These are phyloP conservation scores for Bombus turneri DNA, from an alignment of 1,140 invertebrate species.

Conservation along the genomic window DNA sequence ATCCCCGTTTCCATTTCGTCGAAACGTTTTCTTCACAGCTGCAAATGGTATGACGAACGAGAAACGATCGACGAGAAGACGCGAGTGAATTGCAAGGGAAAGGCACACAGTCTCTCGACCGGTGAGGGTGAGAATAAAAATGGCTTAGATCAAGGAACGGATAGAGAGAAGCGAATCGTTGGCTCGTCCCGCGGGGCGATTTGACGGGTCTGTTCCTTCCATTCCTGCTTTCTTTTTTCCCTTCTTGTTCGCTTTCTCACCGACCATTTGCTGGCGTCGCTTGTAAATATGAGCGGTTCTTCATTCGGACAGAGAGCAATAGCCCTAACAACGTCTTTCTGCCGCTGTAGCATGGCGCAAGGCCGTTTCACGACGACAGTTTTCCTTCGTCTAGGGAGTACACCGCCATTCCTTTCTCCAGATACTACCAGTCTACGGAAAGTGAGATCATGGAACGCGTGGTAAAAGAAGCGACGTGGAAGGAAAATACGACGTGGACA, in stretches of 20 bases:
- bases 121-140: constrained; percentile 66
- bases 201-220: constrained; percentile 64
- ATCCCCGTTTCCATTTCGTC: constrained; percentile 19
- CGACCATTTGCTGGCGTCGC: constrained; percentile 72
- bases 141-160: constrained; percentile 63
- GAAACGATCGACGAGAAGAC: constrained; percentile 58
- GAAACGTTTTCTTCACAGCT: constrained; percentile 39
- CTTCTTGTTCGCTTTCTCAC: constrained; percentile 45
- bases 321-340: constrained; percentile 75
- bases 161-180: constrained; percentile 66
- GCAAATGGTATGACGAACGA: constrained; percentile 64
- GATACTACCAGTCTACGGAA: constrained; percentile 45
- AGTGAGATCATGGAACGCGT: constrained; percentile 32
- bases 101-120: constrained; percentile 24
- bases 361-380: constrained; percentile 56
- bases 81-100: constrained; percentile 59
- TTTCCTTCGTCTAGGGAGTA: constrained; percentile 57
- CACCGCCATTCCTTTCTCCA: constrained; percentile 54
- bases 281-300: constrained; percentile 78
- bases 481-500: constrained; percentile 33
- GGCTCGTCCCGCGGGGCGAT: constrained; percentile 64
- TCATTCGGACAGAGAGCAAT: constrained; percentile 77
- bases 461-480: constrained; percentile 29
- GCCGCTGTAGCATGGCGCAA: constrained; percentile 55
- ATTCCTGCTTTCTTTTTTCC: neutral